Base-by-base conservation (phyloP, 35 echinoderm and acorn worm genomes). In the Eucidaris tribuloides region DNA sequence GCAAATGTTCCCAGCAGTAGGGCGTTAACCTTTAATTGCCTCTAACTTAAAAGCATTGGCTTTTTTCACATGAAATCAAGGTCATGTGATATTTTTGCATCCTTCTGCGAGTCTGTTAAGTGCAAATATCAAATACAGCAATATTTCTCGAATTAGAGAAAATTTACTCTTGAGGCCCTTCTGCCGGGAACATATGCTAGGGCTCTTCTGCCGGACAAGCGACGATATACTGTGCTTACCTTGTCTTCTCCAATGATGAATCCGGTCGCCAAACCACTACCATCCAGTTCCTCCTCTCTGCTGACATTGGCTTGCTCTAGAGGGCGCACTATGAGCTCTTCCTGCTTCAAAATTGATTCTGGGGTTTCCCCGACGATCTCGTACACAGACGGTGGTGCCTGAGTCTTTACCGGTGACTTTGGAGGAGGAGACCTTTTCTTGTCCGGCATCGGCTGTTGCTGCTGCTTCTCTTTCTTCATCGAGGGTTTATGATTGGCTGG, bases 211-310 rank as follows among this genome's bases (percentile, higher is more conserved):
- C n/a, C n/a, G n/a, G n/a, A n/a, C n/a, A n/a, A n/a, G n/a, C n/a
- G n/a, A n/a, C n/a, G n/a, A n/a, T n/a, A n/a, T n/a, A n/a, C n/a
- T n/a, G n/a, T n/a, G 37, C 61, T 64, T 1, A 64, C 61, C 61
- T 64, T 46, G 79, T 91, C 89, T 58, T 88, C 70, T 41, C 71
- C 94, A 54, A 97, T 81, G 11, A 92, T 62, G 83, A 97, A 97
- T 76, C 94, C 94, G 23, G 76, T 42, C 9, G 81, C 79, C 83
- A 85, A 92, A 0, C 60, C 55, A 31, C 89, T 60, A 14, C 42
- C 31, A 58, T 45, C 50, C 15, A 76, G 22, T 9, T 58, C 56
- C 32, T 59, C 81, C 4, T 89, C 58, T 24, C 76, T 56, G 28
- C 44, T 60, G 1, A 44, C 23, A 79, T 88, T 68, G 34, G 35